Evolutionary conservation across 2,797 vertebrate species (phyloP), one percentile per base, ranked within the genome.

Genomic region (Myotis vivesi): DNA sequence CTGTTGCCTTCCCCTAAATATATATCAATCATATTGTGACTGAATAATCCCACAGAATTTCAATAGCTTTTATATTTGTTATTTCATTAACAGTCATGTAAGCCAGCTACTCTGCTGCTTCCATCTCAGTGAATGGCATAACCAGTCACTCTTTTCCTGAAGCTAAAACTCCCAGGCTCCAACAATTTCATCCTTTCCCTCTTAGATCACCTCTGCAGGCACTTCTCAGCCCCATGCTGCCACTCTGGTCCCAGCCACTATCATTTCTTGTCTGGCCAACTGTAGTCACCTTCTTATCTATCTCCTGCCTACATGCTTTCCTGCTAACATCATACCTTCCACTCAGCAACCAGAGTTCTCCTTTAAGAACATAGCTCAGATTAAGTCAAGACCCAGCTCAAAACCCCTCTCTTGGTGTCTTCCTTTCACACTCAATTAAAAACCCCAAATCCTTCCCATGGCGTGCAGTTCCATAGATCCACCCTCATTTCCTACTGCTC

Each of bases 1-100:
- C 72, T 94, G 87, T 86, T 92, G 15, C 89, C 85, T 88, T 90
- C 33, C 73, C 38, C 91, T 94, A 92, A 95, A 94, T 91, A 75
- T 92, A 72, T 87, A 49, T 20, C 23, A n/a, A n/a, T 46, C 57
- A 75, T 95, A 91, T 89, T 89, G 68, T 16, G 46, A 82, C 17
- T 89, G 38, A 92, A 53, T 46, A 76, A 28, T 62, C 23, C 64
- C 17, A 76, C 15, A 55, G 84, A 95, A 46, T 79, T 38, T 69
- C 49, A 93, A 44, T 62, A 79, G 46, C 38, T 85, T 80, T 86
- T 86, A 44, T 36, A 57, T 89, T 79, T 85, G 17, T 62, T 23
- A 68, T 44, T 89, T 93, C 44, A 46, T 82, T 82, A 87, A 23
- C 30, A 91, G 64, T 59, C 62, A n/a, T 4, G 2, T 80, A 76